Conservation (phyloP, 2,113 vertebrate genomes). For the Sceloporus undulatus region DNA sequence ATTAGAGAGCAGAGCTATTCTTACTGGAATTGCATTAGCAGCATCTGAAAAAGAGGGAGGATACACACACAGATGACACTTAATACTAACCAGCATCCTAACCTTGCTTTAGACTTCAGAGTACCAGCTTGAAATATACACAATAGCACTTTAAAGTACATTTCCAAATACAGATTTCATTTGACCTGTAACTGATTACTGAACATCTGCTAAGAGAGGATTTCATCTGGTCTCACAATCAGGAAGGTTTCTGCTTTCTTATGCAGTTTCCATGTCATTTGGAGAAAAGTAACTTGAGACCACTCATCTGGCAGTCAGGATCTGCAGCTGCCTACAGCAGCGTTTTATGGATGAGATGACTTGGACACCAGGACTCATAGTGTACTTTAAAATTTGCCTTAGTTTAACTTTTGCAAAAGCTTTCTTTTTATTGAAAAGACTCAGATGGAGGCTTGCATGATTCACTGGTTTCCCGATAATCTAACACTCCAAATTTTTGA, state of each 20-base stretch:
- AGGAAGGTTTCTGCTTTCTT: not conserved
- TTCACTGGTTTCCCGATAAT: not conserved
- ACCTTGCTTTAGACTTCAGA: rapidly evolving
- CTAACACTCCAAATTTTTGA: not conserved
- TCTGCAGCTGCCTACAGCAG: conserved; percentile 34
- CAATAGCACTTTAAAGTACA: not conserved
- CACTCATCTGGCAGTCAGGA: not conserved
- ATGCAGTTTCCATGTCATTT: rapidly evolving
- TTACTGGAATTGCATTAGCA: not conserved
- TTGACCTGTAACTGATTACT: not conserved
- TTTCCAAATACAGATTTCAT: not conserved
- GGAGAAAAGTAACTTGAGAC: rapidly evolving
- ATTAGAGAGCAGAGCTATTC: not conserved
- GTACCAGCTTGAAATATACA: not conserved
- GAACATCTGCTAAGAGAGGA: not conserved
- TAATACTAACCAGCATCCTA: not conserved
- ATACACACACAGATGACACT: not conserved
- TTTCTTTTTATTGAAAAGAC: not conserved
- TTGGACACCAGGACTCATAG: not conserved
- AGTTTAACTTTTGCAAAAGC: not conserved
- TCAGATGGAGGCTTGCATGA: not conserved
- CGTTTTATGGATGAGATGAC: not conserved
- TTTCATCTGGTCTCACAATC: not conserved
- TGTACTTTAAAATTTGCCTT: not conserved
- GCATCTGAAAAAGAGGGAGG: not conserved